Percentiles rank a stretch among this genome's conserved stretches.
These are phyloP conservation scores for Heliocidaris erythrogramma DNA, from an alignment of 35 echinoderm and acorn worm genomes.

Conservation along the genomic window DNA sequence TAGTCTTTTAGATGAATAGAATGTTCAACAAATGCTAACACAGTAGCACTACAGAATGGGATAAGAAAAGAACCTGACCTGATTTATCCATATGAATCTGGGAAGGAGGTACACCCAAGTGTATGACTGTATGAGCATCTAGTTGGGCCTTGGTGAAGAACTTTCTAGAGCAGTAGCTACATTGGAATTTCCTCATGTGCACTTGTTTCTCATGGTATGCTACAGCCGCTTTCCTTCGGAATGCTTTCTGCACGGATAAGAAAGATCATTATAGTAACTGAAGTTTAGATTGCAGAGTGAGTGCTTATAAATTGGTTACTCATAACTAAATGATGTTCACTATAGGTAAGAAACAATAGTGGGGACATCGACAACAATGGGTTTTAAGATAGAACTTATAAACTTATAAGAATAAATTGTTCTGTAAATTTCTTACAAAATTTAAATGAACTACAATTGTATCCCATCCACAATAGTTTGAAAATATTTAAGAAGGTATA, in stretches of 20 bases:
- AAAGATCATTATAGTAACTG: neutral
- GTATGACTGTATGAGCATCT: constrained; percentile 13
- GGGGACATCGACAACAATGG: no score
- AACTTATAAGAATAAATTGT: no score
- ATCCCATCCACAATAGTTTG: no score
- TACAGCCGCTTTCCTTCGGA: constrained; percentile 24
- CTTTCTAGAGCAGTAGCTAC: constrained; percentile 26
- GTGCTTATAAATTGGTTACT: neutral
- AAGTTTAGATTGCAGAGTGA: neutral
- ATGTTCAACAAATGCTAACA: no score
- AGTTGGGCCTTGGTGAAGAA: constrained; percentile 9
- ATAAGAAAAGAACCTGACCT: neutral
- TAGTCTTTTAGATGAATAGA: no score
- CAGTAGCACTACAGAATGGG: neutral
- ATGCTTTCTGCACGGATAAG: neutral
- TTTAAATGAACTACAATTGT: no score
- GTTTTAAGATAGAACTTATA: no score
- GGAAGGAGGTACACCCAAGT: neutral
- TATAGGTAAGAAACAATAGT: no score
- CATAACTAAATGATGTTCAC: neutral
- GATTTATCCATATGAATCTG: neutral
- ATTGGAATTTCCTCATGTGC: neutral
- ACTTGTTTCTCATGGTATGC: constrained; percentile 20
- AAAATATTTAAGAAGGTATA: no score
- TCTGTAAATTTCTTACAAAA: no score